Evolutionary conservation across 1,140 invertebrate species (phyloP).

Genomic region (Diachasma alloeum): DNA sequence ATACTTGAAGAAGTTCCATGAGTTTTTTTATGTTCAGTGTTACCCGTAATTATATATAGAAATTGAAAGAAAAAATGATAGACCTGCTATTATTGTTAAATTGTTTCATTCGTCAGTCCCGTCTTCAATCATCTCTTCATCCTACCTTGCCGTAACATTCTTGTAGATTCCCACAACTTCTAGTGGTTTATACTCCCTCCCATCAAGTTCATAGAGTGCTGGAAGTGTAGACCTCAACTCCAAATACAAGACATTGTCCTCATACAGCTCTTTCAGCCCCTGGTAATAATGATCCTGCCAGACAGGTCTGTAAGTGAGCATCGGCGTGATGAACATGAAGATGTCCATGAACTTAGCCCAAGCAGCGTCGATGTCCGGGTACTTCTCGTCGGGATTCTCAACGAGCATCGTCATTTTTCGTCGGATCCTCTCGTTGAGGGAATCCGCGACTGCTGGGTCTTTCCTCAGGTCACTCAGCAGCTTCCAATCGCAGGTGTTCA

Average conservation of each 20-base stretch:
- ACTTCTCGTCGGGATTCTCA: conserved; percentile 68
- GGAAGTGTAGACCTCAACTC: conserved; percentile 73
- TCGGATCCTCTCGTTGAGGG: conserved; percentile 39
- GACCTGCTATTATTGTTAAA: too few species aligned
- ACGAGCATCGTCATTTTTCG: conserved; percentile 69
- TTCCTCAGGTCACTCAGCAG: conserved; percentile 67
- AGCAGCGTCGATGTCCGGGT: conserved; percentile 71
- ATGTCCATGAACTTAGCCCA: conserved; percentile 75
- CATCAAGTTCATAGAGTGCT: conserved; percentile 72
- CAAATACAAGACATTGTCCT: conserved; percentile 83
- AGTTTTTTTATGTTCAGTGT: too few species aligned
- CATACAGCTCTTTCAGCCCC: conserved; percentile 73
- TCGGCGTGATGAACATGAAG: conserved; percentile 69
- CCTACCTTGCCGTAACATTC: conserved; percentile 62
- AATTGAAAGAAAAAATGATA: too few species aligned
- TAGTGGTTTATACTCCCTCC: conserved; percentile 63
- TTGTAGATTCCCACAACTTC: conserved; percentile 70
- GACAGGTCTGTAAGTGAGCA: conserved; percentile 76
- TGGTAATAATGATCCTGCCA: conserved; percentile 78
- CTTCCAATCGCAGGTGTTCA: conserved; percentile 66
- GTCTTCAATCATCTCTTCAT: too few species aligned
- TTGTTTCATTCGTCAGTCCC: too few species aligned
- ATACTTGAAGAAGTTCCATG: too few species aligned
- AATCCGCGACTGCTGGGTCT: conserved; percentile 31
- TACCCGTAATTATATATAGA: too few species aligned